These are phyloP conservation scores for Spilosoma lubricipeda DNA, from an alignment of 2,888 invertebrate genomes.

Conservation along the genomic window DNA sequence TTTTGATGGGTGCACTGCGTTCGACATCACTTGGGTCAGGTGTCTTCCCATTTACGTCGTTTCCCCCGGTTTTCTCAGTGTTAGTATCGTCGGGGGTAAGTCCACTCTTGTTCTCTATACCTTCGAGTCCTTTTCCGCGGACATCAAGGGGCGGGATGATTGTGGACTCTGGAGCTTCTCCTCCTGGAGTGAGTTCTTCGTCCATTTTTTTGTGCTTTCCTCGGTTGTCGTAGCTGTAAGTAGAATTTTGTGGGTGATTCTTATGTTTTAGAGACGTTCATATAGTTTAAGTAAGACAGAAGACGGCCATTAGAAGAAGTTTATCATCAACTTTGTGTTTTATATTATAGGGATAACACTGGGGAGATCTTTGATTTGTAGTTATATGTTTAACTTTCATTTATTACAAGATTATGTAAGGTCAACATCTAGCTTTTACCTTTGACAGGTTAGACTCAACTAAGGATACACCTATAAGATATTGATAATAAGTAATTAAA, in stretches of 20 bases:
- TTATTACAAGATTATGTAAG: neutral
- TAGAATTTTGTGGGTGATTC: neutral
- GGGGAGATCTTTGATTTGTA: neutral
- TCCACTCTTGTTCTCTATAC: slow-evolving; percentile 32
- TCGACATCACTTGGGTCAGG: neutral
- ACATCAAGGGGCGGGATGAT: slow-evolving; percentile 77
- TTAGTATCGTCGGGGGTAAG: neutral
- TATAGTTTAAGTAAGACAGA: neutral
- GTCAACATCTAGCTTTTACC: neutral
- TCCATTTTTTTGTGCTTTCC: slow-evolving; percentile 77
- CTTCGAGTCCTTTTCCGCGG: slow-evolving; percentile 49
- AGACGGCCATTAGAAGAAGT: neutral
- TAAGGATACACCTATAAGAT: neutral
- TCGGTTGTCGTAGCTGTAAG: slow-evolving; percentile 70
- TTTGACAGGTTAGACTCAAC: neutral
- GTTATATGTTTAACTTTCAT: neutral
- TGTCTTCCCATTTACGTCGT: slow-evolving; percentile 7
- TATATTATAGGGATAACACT: neutral
- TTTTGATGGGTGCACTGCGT: neutral
- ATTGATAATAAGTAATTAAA: neutral
- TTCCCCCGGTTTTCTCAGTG: neutral
- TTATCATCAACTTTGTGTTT: neutral
- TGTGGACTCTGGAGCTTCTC: slow-evolving; percentile 64
- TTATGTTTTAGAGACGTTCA: neutral
- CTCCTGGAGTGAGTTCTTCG: slow-evolving; percentile 68